A percentile compares a stretch with the other conserved stretches of the same genome.
Conservation (phyloP, 2,888 invertebrate species). For the Phania funesta region DNA sequence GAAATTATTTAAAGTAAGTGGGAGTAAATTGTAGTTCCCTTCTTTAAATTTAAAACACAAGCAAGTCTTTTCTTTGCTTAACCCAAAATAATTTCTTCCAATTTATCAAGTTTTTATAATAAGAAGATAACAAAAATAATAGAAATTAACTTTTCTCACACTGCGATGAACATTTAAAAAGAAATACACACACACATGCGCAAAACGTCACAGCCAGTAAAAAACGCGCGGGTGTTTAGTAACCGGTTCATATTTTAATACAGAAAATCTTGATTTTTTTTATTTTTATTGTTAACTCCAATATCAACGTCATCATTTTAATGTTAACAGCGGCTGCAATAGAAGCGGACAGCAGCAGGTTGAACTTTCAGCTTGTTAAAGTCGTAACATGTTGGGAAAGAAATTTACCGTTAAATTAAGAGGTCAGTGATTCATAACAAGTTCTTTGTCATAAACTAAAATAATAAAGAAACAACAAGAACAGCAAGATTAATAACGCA, state of each 20-base stretch:
- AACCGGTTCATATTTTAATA: slow-evolving; percentile 60
- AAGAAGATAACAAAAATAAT: too few species aligned
- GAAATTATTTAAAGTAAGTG: too few species aligned
- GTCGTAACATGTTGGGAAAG: slow-evolving; percentile 3
- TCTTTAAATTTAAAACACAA: too few species aligned
- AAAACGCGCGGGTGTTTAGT: slow-evolving; percentile 57
- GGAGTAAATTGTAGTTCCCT: too few species aligned
- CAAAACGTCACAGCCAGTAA: neutral
- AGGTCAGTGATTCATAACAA: slow-evolving; percentile 61
- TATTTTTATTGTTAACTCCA: slow-evolving; percentile 17
- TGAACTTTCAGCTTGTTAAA: slow-evolving; percentile 40
- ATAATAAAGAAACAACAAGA: neutral
- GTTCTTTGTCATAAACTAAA: slow-evolving; percentile 40
- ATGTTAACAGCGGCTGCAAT: neutral
- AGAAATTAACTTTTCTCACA: too few species aligned
- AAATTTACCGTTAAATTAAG: slow-evolving; percentile 57
- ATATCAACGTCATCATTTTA: neutral
- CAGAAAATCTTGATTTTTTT: slow-evolving; percentile 31
- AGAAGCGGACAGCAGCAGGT: slow-evolving; percentile 39
- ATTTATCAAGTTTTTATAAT: too few species aligned
- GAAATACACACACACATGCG: neutral
- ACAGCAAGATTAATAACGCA: neutral
- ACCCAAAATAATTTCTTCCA: too few species aligned
- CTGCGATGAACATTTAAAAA: neutral
- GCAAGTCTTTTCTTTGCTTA: too few species aligned